Evolutionary conservation across 1,140 invertebrate genomes (phyloP).

Genomic region (Drosophila athabasca): DNA sequence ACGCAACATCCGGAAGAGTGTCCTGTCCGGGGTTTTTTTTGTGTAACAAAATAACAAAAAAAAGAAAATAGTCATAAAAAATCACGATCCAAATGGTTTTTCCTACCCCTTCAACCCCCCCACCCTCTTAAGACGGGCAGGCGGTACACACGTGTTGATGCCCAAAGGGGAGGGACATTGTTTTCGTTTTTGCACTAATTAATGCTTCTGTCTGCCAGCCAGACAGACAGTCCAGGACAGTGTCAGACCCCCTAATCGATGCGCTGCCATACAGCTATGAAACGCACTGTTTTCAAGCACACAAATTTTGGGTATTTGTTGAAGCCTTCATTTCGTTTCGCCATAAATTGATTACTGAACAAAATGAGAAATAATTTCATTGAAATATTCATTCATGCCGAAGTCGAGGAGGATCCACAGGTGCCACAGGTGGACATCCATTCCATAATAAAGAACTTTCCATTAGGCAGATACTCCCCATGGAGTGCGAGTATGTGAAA

Average conservation of each 20-base stretch:
- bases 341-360: no score
- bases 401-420: constrained; percentile 17
- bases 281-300: no score
- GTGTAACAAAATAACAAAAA: background rate
- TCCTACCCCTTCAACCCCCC: constrained; percentile 6
- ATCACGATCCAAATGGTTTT: constrained; percentile 48
- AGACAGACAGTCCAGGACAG: constrained; percentile 15
- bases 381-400: background rate
- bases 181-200: constrained; percentile 42
- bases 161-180: constrained; percentile 6
- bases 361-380: constrained; percentile 10
- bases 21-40: constrained; percentile 4
- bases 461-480: constrained; percentile 16
- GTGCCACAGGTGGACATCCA: constrained; percentile 20
- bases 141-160: constrained; percentile 38
- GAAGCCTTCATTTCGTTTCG: no score
- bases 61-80: constrained; percentile 55
- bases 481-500: no score
- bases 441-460: background rate
- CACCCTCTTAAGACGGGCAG: no score
- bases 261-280: no score
- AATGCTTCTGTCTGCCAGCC: no score
- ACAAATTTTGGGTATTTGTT: no score
- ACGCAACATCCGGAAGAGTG: constrained; percentile 8
- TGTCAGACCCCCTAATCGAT: constrained; percentile 1